These are phyloP conservation scores for Drosophila lutescens DNA, from an alignment of 2,888 invertebrate species.

Conservation along the genomic window DNA sequence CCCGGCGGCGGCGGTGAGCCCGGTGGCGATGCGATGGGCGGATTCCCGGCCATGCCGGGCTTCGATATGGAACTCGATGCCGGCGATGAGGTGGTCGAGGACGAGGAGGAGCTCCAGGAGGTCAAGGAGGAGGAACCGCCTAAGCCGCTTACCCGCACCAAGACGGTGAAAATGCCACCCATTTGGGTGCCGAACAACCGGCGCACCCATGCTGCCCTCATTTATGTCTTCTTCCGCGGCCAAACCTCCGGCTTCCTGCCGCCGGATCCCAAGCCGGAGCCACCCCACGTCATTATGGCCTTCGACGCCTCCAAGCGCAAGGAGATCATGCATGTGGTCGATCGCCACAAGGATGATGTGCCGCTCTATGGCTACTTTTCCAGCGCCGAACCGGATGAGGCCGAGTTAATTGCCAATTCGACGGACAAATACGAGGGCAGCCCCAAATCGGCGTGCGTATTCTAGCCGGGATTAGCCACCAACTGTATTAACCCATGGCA, in stretches of 20 bases:
- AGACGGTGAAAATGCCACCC: slow-evolving; percentile 84
- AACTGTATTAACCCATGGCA: no score
- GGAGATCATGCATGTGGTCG: slow-evolving; percentile 86
- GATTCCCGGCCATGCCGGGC: slow-evolving; percentile 40
- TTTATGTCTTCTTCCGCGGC: slow-evolving; percentile 85
- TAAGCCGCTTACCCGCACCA: slow-evolving; percentile 62
- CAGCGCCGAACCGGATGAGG: slow-evolving; percentile 86
- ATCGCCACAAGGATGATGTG: slow-evolving; percentile 85
- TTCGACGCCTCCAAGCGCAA: slow-evolving; percentile 88
- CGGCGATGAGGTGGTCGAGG: slow-evolving; percentile 22
- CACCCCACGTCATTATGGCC: slow-evolving; percentile 88
- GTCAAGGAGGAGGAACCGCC: slow-evolving; percentile 51
- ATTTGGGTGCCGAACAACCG: slow-evolving; percentile 86
- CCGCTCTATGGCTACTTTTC: slow-evolving; percentile 90
- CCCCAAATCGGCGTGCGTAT: slow-evolving; percentile 34
- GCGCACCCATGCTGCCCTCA: slow-evolving; percentile 86
- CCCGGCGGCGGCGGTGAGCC: slow-evolving; percentile 43
- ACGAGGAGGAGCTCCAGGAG: slow-evolving; percentile 53
- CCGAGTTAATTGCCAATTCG: slow-evolving; percentile 87
- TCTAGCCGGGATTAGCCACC: neutral
- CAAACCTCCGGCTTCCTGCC: slow-evolving; percentile 85
- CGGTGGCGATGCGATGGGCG: slow-evolving; percentile 14
- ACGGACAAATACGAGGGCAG: slow-evolving; percentile 86
- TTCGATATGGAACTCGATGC: slow-evolving; percentile 59
- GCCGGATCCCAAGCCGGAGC: slow-evolving; percentile 86